A percentile compares a stretch with the other conserved stretches of the same genome.
Evolutionary conservation across 2,113 vertebrate genomes (phyloP).

Genomic region (Chloropsis cyanopogon): DNA sequence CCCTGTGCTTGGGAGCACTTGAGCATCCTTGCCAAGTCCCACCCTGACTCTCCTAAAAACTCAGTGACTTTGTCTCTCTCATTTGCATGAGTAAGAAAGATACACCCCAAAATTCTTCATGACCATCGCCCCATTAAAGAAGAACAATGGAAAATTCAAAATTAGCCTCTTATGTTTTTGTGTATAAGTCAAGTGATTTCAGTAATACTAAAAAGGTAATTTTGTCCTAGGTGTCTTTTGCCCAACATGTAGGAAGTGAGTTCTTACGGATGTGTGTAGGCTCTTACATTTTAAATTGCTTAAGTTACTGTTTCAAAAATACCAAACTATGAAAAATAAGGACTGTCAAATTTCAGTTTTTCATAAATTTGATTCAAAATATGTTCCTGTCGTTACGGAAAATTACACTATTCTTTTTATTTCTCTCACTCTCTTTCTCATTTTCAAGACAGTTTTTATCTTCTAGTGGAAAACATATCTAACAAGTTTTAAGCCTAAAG

Average conservation of each 20-base stretch:
- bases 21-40: background rate
- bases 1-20: background rate
- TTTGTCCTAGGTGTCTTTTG: background rate
- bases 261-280: background rate
- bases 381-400: background rate
- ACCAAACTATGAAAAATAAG: background rate
- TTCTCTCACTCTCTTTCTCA: background rate
- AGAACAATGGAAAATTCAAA: background rate
- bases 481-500: slow-evolving; percentile 13
- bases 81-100: background rate
- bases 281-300: background rate
- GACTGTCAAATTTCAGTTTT: background rate
- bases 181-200: background rate
- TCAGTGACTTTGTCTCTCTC: background rate
- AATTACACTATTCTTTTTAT: background rate
- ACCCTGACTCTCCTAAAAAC: background rate
- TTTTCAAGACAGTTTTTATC: background rate
- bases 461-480: background rate
- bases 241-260: background rate
- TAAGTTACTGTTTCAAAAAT: background rate
- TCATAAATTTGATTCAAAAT: background rate
- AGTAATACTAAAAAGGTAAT: background rate
- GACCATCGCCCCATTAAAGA: background rate
- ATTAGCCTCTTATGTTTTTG: background rate
- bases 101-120: background rate